Percentiles rank a stretch among this genome's conserved stretches.
Evolutionary conservation across 2,888 invertebrate species (phyloP).

Genomic region (Lobophora halterata): DNA sequence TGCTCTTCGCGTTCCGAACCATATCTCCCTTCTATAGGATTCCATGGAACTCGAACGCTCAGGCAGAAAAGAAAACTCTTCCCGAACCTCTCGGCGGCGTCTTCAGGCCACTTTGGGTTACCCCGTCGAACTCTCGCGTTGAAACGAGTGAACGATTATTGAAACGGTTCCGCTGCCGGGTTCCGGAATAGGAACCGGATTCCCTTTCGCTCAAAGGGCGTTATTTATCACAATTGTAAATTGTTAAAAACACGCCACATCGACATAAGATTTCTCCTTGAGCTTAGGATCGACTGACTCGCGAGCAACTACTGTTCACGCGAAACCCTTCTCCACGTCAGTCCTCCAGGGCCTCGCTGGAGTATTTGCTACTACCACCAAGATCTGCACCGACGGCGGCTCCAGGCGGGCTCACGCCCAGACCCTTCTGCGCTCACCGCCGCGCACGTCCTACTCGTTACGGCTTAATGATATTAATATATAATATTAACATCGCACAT

Average conservation of each 20-base stretch:
- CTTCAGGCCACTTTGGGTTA: slow-evolving; percentile 77
- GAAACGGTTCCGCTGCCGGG: too few relatives aligned
- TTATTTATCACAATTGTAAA: too few relatives aligned
- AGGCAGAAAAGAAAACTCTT: slow-evolving; percentile 70
- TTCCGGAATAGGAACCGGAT: too few relatives aligned
- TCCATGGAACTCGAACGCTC: slow-evolving; percentile 72
- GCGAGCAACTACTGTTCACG: slow-evolving; percentile 77
- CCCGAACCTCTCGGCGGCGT: slow-evolving; percentile 77
- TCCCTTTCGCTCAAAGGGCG: too few relatives aligned
- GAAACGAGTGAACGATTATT: slow-evolving; percentile 49
- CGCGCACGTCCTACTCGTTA: slow-evolving; percentile 81
- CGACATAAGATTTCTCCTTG: slow-evolving; percentile 72
- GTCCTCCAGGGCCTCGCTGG: slow-evolving; percentile 82
- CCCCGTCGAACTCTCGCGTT: slow-evolving; percentile 45
- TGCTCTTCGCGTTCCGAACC: slow-evolving; percentile 67
- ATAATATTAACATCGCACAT: too few relatives aligned
- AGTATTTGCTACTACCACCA: slow-evolving; percentile 88
- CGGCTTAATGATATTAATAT: slow-evolving; percentile 77
- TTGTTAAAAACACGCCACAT: too few relatives aligned
- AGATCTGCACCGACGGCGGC: slow-evolving; percentile 81
- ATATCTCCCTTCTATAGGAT: slow-evolving; percentile 76
- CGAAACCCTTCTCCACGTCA: slow-evolving; percentile 80
- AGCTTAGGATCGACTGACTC: slow-evolving; percentile 82
- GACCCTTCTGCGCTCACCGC: slow-evolving; percentile 81
- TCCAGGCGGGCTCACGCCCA: slow-evolving; percentile 74